These are phyloP conservation scores for Crotophaga sulcirostris DNA, from an alignment of 2,113 vertebrate species.

Conservation along the genomic window DNA sequence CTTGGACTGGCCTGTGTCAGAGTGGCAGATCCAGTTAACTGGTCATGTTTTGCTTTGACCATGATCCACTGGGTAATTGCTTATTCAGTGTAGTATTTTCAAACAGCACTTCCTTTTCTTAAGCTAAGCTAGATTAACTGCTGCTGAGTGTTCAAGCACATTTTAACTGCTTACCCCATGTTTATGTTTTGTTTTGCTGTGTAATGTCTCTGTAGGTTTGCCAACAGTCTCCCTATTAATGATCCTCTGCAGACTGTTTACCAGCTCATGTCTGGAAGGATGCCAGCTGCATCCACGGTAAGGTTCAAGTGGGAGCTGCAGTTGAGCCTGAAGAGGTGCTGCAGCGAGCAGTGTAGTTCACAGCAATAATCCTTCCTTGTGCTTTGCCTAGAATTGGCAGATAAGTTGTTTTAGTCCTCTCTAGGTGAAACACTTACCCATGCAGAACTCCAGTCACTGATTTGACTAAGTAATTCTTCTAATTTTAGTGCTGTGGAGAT, in stretches of 20 bases:
- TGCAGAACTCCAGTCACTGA: neutral
- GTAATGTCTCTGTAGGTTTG: constrained; percentile 81
- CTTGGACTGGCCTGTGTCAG: neutral
- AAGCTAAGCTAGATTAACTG: neutral
- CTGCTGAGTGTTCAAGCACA: neutral
- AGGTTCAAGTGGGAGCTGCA: neutral
- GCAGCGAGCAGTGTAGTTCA: neutral
- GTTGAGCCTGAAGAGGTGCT: neutral
- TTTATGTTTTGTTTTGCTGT: neutral
- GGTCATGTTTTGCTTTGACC: neutral
- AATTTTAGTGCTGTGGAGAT: constrained; percentile 91
- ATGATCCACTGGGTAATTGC: neutral
- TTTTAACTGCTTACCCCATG: neutral
- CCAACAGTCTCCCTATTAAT: constrained; percentile 98
- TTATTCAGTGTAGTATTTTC: neutral
- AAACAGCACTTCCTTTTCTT: neutral
- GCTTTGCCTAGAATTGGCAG: neutral
- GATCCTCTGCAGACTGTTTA: constrained; percentile 98
- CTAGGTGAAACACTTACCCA: neutral
- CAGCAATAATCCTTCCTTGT: neutral
- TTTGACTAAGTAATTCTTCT: constrained; percentile 5
- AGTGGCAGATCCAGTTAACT: neutral
- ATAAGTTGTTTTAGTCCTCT: neutral
- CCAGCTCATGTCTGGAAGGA: constrained; percentile 97
- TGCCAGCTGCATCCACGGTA: constrained; percentile 95